Conservation (phyloP, 2,797 vertebrate species). For the Peromyscus melanophrys region DNA sequence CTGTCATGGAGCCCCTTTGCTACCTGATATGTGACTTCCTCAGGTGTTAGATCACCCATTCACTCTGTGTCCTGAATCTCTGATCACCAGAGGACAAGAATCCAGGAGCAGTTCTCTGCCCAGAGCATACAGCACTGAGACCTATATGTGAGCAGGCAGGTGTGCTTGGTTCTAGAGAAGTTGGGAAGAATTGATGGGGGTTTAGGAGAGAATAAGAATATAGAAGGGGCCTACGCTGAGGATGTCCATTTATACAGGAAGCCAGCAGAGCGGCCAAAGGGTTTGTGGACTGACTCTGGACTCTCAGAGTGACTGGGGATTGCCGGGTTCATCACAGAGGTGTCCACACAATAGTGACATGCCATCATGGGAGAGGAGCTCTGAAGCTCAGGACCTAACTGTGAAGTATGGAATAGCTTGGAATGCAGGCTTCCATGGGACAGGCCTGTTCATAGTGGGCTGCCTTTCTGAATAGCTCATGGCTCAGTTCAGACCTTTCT, state of each 20-base stretch:
- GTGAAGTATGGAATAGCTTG: neutral
- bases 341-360: too few relatives aligned
- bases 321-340: neutral
- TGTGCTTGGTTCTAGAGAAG: neutral
- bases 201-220: too few relatives aligned
- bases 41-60: neutral
- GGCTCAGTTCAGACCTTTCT: too few relatives aligned
- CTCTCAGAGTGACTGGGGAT: neutral
- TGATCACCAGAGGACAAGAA: too few relatives aligned
- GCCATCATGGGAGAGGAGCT: neutral
- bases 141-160: neutral
- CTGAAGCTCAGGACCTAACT: neutral
- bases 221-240: neutral
- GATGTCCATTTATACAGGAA: neutral
- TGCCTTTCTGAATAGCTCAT: neutral
- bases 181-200: neutral
- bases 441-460: neutral
- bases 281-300: neutral
- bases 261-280: rapidly evolving
- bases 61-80: neutral
- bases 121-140: neutral
- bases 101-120: neutral
- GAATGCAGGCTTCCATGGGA: too few relatives aligned
- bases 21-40: neutral
- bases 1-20: neutral